Conservation (phyloP, 2,113 vertebrate species). For the Poeciliopsis turrubarensis region DNA sequence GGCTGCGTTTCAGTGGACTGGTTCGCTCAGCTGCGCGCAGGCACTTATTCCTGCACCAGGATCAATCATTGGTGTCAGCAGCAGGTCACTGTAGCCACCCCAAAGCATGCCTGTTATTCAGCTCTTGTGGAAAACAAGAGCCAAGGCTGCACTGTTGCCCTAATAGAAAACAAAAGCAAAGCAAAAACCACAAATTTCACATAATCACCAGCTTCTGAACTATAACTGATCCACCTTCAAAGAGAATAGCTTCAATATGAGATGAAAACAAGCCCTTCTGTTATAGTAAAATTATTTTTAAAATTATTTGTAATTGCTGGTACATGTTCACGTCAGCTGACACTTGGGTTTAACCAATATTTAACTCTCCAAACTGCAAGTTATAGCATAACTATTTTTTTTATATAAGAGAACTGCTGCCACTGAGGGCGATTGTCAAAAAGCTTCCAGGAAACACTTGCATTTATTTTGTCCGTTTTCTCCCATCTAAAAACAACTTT, state of each 20-base stretch:
- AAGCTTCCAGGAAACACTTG: too few species aligned
- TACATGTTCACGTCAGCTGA: background rate
- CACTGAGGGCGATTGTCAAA: too few species aligned
- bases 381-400: background rate
- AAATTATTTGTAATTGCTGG: background rate
- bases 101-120: slow-evolving; percentile 33
- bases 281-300: background rate
- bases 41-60: slow-evolving; percentile 71
- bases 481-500: too few species aligned
- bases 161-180: slow-evolving; percentile 10
- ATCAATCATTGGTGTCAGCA: slow-evolving; percentile 79
- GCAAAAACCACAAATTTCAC: slow-evolving; percentile 26
- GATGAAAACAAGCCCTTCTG: background rate
- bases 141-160: background rate
- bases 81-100: slow-evolving; percentile 57
- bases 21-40: slow-evolving; percentile 54
- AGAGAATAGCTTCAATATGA: background rate
- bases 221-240: background rate
- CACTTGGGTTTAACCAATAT: background rate
- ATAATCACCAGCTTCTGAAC: slow-evolving; percentile 4
- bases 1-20: slow-evolving; percentile 72
- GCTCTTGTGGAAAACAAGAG: slow-evolving; percentile 6
- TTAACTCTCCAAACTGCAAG: background rate
- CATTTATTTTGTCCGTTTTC: too few species aligned
- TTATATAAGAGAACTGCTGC: background rate